Evolutionary conservation across 2,113 vertebrate species (phyloP).

Genomic region (Rostratula benghalensis): DNA sequence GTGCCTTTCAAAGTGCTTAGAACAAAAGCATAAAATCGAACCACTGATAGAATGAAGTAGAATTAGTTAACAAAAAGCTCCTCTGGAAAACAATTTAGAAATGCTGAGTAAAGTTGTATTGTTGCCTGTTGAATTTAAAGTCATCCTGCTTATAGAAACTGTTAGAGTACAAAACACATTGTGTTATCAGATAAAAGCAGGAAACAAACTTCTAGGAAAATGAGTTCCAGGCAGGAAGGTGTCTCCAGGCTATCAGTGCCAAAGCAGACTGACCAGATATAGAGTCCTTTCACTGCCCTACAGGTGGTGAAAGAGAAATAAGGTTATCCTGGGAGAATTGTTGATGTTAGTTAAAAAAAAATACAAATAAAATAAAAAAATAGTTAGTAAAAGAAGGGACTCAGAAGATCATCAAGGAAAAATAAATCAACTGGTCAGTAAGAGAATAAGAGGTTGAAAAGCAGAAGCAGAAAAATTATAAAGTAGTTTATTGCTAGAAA

Average conservation of each 20-base stretch:
- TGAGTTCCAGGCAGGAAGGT: neutral
- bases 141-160: neutral
- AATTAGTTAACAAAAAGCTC: neutral
- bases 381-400: neutral
- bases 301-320: neutral
- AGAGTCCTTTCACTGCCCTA: neutral
- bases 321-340: neutral
- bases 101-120: neutral
- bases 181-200: neutral
- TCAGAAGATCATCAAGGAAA: neutral
- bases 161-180: neutral
- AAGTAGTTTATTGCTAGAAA: neutral
- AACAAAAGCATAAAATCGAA: neutral
- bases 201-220: constrained; percentile 6
- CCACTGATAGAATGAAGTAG: neutral
- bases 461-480: neutral
- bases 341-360: neutral
- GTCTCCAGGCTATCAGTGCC: neutral
- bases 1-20: neutral
- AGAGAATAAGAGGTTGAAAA: neutral
- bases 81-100: neutral
- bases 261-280: neutral
- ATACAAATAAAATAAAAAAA: neutral
- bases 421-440: neutral
- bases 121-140: neutral